Evolutionary conservation across 2,888 invertebrate genomes (phyloP).

Genomic region (Pandemis heparana): DNA sequence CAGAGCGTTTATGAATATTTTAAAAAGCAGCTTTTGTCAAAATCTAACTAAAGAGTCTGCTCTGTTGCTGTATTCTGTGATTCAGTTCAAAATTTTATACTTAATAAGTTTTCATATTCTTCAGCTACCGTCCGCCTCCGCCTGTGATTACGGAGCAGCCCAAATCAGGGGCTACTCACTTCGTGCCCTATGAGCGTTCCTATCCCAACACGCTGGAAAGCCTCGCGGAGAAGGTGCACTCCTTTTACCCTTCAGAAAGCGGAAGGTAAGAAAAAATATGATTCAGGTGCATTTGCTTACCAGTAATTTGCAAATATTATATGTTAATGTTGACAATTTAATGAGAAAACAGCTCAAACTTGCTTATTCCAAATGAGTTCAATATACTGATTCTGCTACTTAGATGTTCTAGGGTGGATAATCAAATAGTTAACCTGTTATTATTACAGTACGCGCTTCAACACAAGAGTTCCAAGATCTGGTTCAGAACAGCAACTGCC

Average conservation of each 20-base stretch:
- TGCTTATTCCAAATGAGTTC: too few relatives aligned
- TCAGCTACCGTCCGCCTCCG: constrained; percentile 92
- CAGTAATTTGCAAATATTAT: too few relatives aligned
- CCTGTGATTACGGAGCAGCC: constrained; percentile 97
- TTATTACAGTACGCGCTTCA: constrained; percentile 70
- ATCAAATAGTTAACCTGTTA: constrained; percentile 40
- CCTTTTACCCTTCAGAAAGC: constrained; percentile 88
- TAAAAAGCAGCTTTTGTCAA: too few relatives aligned
- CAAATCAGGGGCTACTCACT: constrained; percentile 91
- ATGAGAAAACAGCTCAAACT: too few relatives aligned
- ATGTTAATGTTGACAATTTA: too few relatives aligned
- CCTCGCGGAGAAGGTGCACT: constrained; percentile 96
- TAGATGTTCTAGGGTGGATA: too few relatives aligned
- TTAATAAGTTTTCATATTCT: constrained; percentile 13
- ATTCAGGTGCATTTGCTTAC: neutral
- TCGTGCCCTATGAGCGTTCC: constrained; percentile 94
- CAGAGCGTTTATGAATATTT: too few relatives aligned
- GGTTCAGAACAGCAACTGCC: constrained; percentile 97
- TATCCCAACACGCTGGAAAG: constrained; percentile 96
- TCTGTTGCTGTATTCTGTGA: too few relatives aligned
- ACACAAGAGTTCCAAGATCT: constrained; percentile 91
- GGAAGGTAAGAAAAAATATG: constrained; percentile 61
- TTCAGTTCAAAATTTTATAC: too few relatives aligned
- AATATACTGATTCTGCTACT: too few relatives aligned
- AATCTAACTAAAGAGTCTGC: too few relatives aligned